Percentiles rank a stretch among this genome's conserved stretches.
These are phyloP conservation scores for Harpalus rufipes DNA, from an alignment of 2,888 invertebrate genomes.

Conservation along the genomic window DNA sequence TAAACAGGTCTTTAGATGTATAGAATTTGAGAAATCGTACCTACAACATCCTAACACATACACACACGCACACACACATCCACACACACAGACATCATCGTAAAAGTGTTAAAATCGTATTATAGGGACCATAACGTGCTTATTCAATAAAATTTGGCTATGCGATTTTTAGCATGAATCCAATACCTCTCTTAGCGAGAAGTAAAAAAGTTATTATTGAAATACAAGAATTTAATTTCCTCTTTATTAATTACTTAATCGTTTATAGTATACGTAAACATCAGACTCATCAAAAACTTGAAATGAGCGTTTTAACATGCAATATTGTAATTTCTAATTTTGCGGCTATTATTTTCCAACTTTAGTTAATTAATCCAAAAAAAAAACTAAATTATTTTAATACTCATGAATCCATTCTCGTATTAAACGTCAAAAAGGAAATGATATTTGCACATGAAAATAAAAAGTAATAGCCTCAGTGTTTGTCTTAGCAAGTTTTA, in stretches of 20 bases:
- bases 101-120: too few species aligned
- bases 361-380: constrained; percentile 21
- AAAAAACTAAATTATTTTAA: constrained; percentile 22
- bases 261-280: constrained; percentile 27
- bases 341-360: constrained; percentile 29
- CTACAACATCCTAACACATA: too few species aligned
- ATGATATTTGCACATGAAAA: not conserved
- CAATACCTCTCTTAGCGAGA: too few species aligned
- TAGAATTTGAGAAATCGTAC: too few species aligned
- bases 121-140: too few species aligned
- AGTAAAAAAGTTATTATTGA: too few species aligned
- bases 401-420: not conserved
- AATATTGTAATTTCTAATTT: constrained; percentile 47
- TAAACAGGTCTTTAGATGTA: too few species aligned
- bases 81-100: too few species aligned
- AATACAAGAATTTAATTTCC: constrained; percentile 38
- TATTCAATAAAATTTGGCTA: too few species aligned
- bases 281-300: constrained; percentile 49
- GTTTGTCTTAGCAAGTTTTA: constrained; percentile 25
- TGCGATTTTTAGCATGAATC: too few species aligned
- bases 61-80: too few species aligned
- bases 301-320: constrained; percentile 31
- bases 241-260: constrained; percentile 42
- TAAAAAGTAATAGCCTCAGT: not conserved
- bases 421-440: not conserved